phyloP scores from a whole-genome alignment of 2,888 invertebrate species.

The Gryllus longicercus region DNA sequence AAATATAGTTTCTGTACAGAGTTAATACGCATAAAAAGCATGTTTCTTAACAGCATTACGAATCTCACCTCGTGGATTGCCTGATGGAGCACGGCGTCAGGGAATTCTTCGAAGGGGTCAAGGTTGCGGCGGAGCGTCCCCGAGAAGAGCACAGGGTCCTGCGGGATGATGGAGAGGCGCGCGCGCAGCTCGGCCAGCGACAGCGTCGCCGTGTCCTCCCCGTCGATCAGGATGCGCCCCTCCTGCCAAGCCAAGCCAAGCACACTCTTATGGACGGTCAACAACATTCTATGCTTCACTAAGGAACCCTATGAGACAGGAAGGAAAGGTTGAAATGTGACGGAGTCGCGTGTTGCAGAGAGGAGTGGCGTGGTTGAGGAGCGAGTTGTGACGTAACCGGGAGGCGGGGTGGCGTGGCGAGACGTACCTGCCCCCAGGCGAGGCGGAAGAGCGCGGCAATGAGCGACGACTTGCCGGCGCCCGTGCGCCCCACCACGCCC shows the following conservation, averaged over 20 bases:
- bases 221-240: slow-evolving; percentile 79
- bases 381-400: no score
- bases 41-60: no score
- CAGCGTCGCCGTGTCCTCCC: slow-evolving; percentile 63
- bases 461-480: slow-evolving; percentile 68
- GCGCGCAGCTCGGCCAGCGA: slow-evolving; percentile 72
- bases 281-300: no score
- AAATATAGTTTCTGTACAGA: no score
- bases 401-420: no score
- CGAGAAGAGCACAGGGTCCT: slow-evolving; percentile 80
- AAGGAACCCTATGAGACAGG: no score
- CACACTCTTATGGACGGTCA: no score
- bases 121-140: slow-evolving; percentile 84
- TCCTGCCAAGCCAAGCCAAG: slow-evolving; percentile 45
- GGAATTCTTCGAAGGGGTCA: slow-evolving; percentile 81
- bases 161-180: slow-evolving; percentile 78
- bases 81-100: slow-evolving; percentile 75
- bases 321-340: no score
- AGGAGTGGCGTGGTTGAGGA: no score
- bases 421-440: slow-evolving; percentile 56
- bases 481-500: slow-evolving; percentile 60
- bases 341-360: no score
- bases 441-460: slow-evolving; percentile 65
- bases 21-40: no score
- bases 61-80: slow-evolving; percentile 69